A percentile compares a stretch with the other conserved stretches of the same genome.
phyloP scores from a whole-genome alignment of 2,888 invertebrate genomes.

The Drosophila formosana region DNA sequence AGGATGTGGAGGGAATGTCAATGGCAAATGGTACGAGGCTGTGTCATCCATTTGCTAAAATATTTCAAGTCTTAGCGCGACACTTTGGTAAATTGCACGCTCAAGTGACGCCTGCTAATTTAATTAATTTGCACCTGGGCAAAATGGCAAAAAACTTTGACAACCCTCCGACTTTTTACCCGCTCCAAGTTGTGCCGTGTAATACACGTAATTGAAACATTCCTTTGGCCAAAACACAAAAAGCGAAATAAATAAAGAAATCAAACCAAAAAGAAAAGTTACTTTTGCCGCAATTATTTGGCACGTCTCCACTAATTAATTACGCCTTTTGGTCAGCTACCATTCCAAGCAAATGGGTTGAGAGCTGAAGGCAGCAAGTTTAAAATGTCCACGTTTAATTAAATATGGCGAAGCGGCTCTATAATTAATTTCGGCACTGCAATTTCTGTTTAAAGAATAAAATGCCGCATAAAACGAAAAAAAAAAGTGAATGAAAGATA shows the following conservation, averaged over 20 bases:
- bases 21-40: background rate
- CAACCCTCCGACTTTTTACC: background rate
- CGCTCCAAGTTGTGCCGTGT: conserved; percentile 32
- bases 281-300: conserved; percentile 75
- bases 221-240: conserved; percentile 65
- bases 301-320: conserved; percentile 78
- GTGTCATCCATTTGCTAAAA: conserved; percentile 51
- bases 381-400: conserved; percentile 77
- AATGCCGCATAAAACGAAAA: conserved; percentile 56
- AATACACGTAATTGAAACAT: conserved; percentile 79
- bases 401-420: conserved; percentile 74
- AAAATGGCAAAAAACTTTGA: conserved; percentile 60
- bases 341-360: conserved; percentile 4
- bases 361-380: conserved; percentile 41
- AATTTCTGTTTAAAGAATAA: conserved; percentile 76
- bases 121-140: conserved; percentile 79
- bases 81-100: conserved; percentile 77
- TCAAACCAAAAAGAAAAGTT: conserved; percentile 67
- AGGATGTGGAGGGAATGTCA: background rate
- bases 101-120: conserved; percentile 78
- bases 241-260: conserved; percentile 47
- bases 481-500: conserved; percentile 3
- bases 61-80: conserved; percentile 69
- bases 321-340: conserved; percentile 71
- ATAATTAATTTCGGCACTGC: conserved; percentile 77